Percentiles rank a stretch among this genome's conserved stretches.
Evolutionary conservation across 2,888 invertebrate species (phyloP).

Genomic region (Microctonus aethiopoides): DNA sequence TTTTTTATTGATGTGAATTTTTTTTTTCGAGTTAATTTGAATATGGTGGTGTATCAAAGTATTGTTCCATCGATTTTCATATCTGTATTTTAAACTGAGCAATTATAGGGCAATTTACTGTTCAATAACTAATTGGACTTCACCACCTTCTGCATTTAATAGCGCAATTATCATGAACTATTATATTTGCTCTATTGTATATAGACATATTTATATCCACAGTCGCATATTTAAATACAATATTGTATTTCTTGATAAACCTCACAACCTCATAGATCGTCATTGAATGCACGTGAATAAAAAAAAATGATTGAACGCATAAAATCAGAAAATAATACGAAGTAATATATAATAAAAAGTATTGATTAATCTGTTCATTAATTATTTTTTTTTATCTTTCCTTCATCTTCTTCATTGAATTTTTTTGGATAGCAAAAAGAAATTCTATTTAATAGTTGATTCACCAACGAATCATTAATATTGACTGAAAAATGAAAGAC

Average conservation of each 20-base stretch:
- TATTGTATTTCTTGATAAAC: background rate
- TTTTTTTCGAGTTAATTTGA: background rate
- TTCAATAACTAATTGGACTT: conserved; percentile 1
- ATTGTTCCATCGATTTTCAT: background rate
- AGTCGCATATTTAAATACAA: too few species aligned
- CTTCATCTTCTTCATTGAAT: too few species aligned
- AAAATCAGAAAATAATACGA: background rate
- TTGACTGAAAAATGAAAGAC: background rate
- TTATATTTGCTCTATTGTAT: background rate
- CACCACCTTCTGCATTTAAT: background rate
- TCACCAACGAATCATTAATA: background rate
- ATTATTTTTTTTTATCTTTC: too few species aligned
- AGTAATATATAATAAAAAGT: too few species aligned
- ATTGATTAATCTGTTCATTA: too few species aligned
- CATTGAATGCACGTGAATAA: background rate
- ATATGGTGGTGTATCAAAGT: background rate
- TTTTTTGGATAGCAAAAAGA: too few species aligned
- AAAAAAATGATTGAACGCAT: background rate
- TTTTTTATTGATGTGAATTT: background rate
- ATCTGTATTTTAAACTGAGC: background rate
- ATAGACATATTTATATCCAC: too few species aligned
- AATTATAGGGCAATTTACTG: background rate
- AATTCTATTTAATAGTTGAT: too few species aligned
- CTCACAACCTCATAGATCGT: background rate
- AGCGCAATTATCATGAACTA: conserved; percentile 1